These are phyloP conservation scores for Chaetops frenatus DNA, from an alignment of 2,113 vertebrate genomes.

Conservation along the genomic window DNA sequence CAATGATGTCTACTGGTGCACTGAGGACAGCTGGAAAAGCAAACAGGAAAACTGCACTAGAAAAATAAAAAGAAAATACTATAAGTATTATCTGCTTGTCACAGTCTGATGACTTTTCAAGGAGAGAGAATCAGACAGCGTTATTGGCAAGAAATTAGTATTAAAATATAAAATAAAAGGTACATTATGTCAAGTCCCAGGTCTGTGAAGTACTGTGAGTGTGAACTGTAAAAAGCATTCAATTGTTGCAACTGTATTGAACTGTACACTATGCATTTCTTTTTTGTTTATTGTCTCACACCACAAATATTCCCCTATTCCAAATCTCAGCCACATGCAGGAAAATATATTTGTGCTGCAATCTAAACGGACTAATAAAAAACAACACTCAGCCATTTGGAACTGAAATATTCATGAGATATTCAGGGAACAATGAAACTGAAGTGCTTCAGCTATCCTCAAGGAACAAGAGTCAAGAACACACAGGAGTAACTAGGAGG, in stretches of 20 bases:
- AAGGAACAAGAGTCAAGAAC: constrained; percentile 61
- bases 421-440: constrained; percentile 67
- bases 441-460: constrained; percentile 65
- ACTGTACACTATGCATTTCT: background rate
- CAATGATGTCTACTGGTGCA: background rate
- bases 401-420: constrained; percentile 75
- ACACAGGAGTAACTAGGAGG: constrained; percentile 40
- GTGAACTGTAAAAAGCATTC: constrained; percentile 38
- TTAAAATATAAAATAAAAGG: constrained; percentile 38
- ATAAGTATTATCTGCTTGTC: background rate
- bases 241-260: constrained; percentile 31
- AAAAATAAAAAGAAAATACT: background rate
- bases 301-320: constrained; percentile 44
- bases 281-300: constrained; percentile 48
- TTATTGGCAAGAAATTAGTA: constrained; percentile 2
- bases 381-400: constrained; percentile 66
- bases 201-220: background rate
- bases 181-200: background rate
- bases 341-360: constrained; percentile 61
- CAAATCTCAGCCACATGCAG: constrained; percentile 34
- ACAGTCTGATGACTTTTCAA: background rate
- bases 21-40: background rate
- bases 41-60: background rate
- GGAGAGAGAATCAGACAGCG: background rate
- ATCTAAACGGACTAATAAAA: constrained; percentile 68